Base-by-base conservation (phyloP, 1,140 invertebrate genomes). In the Diprion similis region DNA sequence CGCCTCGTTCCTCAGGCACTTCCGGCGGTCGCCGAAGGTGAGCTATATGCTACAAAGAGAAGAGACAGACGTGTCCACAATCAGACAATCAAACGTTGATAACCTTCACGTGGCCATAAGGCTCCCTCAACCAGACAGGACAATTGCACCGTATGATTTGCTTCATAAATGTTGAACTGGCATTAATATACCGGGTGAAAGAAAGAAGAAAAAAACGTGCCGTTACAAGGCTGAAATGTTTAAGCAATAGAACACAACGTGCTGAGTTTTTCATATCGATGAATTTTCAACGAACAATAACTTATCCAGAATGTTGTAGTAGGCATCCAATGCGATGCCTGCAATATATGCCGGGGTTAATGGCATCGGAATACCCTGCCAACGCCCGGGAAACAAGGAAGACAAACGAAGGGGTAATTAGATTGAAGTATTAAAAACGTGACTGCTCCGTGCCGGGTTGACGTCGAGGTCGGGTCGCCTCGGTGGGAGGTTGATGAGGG, bases 91-190 rank as follows among this genome's bases (percentile, higher is more conserved):
- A 78, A 75, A 78, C 77, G 71, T 78, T 78, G 79, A 80, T 80
- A 79, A 80, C 79, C 81, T 82, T 82, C 79, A 80, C 76, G 79
- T 79, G 76, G 77, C 77, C 51, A 59, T 59, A 59, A 59, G n/a
- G 51, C 78, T 78, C 77, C 76, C 78, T 77, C 76, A 76, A 72
- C 71, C 70, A 48, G 59, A 72, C 71, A 18, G 72, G 75, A 17
- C 77, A 79, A 81, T 79, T 79, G 76, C 71, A 76, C 70, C 75
- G 69, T 76, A 77, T 78, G 77, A 82, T 79, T 76, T 77, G 70
- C 76, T 79, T 77, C 66, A 65, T 73, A 73, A 75, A 75, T 71
- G 68, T 47, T 72, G 67, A 70, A 71, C 37, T 19, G 45, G 7
- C 15, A n/a, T 66, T 37, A 19, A 24, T 71, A 75, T 71, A 68